Conservation (phyloP, 2,797 vertebrate genomes). For the Dromococcyx pavoninus region DNA sequence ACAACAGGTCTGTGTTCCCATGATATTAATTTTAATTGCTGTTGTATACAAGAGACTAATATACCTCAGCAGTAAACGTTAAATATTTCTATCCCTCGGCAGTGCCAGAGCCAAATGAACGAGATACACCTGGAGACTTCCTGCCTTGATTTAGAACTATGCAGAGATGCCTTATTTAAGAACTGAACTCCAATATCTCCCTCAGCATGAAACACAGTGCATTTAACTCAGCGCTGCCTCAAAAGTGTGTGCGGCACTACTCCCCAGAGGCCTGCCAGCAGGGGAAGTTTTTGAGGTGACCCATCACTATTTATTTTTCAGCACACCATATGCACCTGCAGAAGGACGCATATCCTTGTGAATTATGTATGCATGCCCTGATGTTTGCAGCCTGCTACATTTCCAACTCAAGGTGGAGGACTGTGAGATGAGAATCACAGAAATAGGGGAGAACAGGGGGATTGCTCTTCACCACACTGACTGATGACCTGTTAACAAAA, state of each 20-base stretch:
- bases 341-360: neutral
- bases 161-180: neutral
- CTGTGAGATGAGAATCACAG: neutral
- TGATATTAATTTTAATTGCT: neutral
- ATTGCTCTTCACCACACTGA: rapidly evolving
- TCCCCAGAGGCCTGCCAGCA: neutral
- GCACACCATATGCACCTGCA: neutral
- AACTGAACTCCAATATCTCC: neutral
- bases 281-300: neutral
- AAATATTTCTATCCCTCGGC: neutral
- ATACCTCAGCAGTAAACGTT: neutral
- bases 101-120: neutral
- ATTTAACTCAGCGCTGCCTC: neutral
- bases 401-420: neutral
- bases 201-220: neutral
- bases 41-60: neutral
- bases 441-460: rapidly evolving
- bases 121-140: neutral
- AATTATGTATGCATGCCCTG: neutral
- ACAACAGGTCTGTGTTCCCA: neutral
- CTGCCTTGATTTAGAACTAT: neutral
- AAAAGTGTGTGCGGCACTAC: neutral
- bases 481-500: neutral
- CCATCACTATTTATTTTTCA: neutral
- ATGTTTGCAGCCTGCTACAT: neutral